Evolutionary conservation across 2,888 invertebrate genomes (phyloP).

Genomic region (Pharmacophagus antenor): DNA sequence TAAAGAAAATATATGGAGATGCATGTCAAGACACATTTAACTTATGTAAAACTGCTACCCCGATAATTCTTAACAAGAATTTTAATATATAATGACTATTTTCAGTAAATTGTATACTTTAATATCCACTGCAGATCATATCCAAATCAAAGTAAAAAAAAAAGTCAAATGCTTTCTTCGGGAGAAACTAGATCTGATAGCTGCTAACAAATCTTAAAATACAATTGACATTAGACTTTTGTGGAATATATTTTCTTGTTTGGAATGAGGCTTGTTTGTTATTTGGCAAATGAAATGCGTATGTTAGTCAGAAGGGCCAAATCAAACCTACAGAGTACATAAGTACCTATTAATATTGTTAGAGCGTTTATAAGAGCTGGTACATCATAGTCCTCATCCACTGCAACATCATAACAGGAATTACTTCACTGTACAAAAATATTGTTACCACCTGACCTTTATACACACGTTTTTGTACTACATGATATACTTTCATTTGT

Average conservation of each 20-base stretch:
- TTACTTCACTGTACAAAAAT: too few relatives aligned
- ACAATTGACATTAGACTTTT: not conserved
- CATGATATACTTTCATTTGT: too few relatives aligned
- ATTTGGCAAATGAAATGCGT: slow-evolving; percentile 20
- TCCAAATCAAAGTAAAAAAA: too few relatives aligned
- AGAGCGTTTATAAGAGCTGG: slow-evolving; percentile 87
- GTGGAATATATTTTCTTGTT: too few relatives aligned
- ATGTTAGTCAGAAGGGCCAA: slow-evolving; percentile 53
- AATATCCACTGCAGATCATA: not conserved
- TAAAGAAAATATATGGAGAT: too few relatives aligned
- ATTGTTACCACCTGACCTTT: too few relatives aligned
- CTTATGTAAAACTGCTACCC: too few relatives aligned
- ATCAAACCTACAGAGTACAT: slow-evolving; percentile 50
- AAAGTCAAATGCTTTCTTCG: too few relatives aligned
- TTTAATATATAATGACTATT: not conserved
- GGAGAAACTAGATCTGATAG: not conserved
- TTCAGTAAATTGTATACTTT: not conserved
- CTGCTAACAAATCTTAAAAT: not conserved
- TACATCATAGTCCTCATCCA: slow-evolving; percentile 86
- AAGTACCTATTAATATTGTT: slow-evolving; percentile 84
- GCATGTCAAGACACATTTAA: too few relatives aligned
- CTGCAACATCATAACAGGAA: slow-evolving; percentile 76
- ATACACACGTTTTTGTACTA: too few relatives aligned
- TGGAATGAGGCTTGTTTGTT: slow-evolving; percentile 8
- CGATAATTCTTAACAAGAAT: too few relatives aligned